These are phyloP conservation scores for Erpetoichthys calabaricus DNA, from an alignment of 2,797 vertebrate genomes.

Conservation along the genomic window DNA sequence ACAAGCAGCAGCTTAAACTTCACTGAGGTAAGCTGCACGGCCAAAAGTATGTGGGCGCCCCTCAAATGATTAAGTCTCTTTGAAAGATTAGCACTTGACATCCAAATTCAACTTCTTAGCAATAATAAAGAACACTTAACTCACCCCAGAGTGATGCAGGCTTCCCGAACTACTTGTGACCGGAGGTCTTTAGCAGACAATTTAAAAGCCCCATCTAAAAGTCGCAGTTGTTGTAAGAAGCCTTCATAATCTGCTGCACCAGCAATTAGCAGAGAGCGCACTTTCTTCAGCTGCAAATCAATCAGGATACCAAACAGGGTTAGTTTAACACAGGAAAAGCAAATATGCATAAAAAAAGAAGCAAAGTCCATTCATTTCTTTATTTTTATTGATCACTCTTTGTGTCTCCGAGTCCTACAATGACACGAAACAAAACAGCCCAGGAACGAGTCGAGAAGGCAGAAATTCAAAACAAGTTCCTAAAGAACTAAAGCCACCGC, in stretches of 20 bases:
- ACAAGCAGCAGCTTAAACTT: no score
- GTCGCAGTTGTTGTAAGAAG: constrained; percentile 83
- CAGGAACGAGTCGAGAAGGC: no score
- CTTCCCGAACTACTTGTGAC: constrained; percentile 92
- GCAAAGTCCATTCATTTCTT: neutral
- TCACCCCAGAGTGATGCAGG: constrained; percentile 94
- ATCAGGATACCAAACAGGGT: constrained; percentile 13
- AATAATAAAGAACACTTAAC: no score
- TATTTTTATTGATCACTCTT: neutral
- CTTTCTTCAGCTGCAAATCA: constrained; percentile 72
- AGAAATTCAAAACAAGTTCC: no score
- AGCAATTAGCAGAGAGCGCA: constrained; percentile 79
- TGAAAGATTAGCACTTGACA: no score
- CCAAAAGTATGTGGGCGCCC: no score
- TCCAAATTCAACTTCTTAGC: no score
- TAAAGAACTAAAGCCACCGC: no score
- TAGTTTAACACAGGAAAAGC: constrained; percentile 1
- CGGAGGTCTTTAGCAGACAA: constrained; percentile 89
- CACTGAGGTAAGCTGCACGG: no score
- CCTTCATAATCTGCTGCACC: constrained; percentile 80
- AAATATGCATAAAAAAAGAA: neutral
- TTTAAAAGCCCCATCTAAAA: constrained; percentile 82
- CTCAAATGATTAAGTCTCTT: no score
- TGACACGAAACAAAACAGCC: no score
- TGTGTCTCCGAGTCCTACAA: no score